Evolutionary conservation across 2,888 invertebrate genomes (phyloP), one percentile per base, ranked within the genome.

Genomic region (Pseudococcus viburni): DNA sequence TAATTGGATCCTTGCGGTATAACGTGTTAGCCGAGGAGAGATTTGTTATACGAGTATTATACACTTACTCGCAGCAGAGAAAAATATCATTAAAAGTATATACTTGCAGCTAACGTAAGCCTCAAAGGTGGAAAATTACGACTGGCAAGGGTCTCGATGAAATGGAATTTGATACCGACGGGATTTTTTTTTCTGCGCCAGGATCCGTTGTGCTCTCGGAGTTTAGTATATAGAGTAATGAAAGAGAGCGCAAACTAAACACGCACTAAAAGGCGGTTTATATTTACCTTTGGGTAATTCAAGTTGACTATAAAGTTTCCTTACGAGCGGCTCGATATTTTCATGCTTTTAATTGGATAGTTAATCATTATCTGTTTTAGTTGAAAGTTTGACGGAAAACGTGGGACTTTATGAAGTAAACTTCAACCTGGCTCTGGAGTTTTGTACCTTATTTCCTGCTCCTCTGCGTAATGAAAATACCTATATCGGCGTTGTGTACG

Each of bases 241-340:
- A 73, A 22, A 33, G 26, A 33, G 33, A 33, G 33, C 68, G 68
- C 68, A 26, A 73, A 73, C 68, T 73, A 73, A 73, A 73, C 68
- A 73, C 68, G 68, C 68, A 26, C 33, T 73, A 73, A 73, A 73
- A 73, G 68, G 68, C 22, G 68, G 68, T 73, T 73, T 33, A 33
- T 73, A 73, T 73, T 73, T 73, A 73, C 68, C 68, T 73, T 73
- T 73, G 68, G 68, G 68, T 73, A 73, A 73, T 73, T 73, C 68
- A 73, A 73, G 68, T 73, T 73, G 68, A 73, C 68, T 73, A 73
- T 73, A 73, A 73, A 73, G 68, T 73, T 73, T 73, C 68, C 68
- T 73, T 73, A 73, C 68, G 68, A 73, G 68, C 33, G 33, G 68
- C 68, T 73, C 68, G 68, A 73, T 73, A 73, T 73, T 73, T 73